Conservation (phyloP, 30 jellyfish, hydroid and myxozoan species). For the Sanderia malayensis region DNA sequence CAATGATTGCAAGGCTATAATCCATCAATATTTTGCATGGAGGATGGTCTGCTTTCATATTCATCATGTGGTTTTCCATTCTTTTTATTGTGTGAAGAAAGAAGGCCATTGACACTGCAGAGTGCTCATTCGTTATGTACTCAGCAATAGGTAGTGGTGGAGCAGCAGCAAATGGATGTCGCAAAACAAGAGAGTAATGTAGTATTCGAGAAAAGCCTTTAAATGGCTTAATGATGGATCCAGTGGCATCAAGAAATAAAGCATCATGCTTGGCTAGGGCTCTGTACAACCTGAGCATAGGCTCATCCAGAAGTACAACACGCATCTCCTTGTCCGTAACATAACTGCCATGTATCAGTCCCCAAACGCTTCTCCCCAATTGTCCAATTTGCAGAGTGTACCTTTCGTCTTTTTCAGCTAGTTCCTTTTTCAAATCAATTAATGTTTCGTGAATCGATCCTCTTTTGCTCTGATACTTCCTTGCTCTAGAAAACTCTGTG, state of each 20-base stretch:
- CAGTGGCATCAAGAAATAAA: slow-evolving; percentile 38
- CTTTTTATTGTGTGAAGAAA: background rate
- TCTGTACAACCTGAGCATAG: slow-evolving; percentile 11
- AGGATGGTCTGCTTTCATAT: background rate
- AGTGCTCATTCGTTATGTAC: slow-evolving; percentile 26
- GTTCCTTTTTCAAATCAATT: background rate
- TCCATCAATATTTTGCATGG: slow-evolving; percentile 24
- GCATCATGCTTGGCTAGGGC: slow-evolving; percentile 5
- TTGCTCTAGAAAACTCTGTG: slow-evolving; percentile 4
- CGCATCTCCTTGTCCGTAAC: slow-evolving; percentile 34
- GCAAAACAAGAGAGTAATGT: slow-evolving; percentile 5
- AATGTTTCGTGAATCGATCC: slow-evolving; percentile 14
- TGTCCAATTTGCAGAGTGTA: slow-evolving; percentile 18
- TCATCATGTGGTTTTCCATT: background rate
- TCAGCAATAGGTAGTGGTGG: slow-evolving; percentile 43
- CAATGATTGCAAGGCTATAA: slow-evolving; percentile 14
- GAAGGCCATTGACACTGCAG: slow-evolving; percentile 8
- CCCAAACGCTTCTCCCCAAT: slow-evolving; percentile 19
- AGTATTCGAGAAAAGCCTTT: slow-evolving; percentile 21
- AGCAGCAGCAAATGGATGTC: slow-evolving; percentile 34
- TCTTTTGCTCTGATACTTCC: background rate
- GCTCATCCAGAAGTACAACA: slow-evolving; percentile 24
- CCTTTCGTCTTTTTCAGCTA: slow-evolving; percentile 21
- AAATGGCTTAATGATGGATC: slow-evolving; percentile 15
- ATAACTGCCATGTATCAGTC: slow-evolving; percentile 7